Evolutionary conservation across 1,140 invertebrate genomes (phyloP), one percentile per base, ranked within the genome.

Genomic region (Drosophila orosa): DNA sequence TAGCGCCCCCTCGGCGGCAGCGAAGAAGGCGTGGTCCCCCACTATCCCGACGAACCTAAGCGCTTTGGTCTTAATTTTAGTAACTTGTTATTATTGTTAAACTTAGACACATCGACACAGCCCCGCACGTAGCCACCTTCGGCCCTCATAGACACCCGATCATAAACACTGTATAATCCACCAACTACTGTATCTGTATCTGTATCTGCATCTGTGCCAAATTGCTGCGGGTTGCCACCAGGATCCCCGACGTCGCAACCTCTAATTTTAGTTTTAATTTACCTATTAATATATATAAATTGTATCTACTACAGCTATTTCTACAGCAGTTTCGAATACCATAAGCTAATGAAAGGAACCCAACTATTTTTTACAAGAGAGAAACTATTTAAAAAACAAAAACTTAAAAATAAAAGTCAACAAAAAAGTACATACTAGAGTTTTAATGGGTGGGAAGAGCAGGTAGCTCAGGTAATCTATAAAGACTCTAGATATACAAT

Each of bases 31-130:
- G 31, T 65, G 56, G 31, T 37, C 74, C 61, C 40, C 66, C 78
- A 68, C 80, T 62, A 86, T 60, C 42, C 74, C 61, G 54, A 80
- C 31, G 63, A 71, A 80, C 56, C 55, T 74, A 72, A 80, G 68
- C 73, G 80, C 80, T 80, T 89, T 78, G 80, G 63, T 78, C 48
- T 48, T 89, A 89, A 66, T 78, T 78, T 84, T 85, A 89, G 84
- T 84, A 67, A 89, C 76, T 87, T 87, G 84, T 87, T 87, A 89
- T 89, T 89, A 89, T 89, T 89, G 80, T 89, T 89, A 89, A 78
- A 78, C 80, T 35, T 89, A 80, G 68, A 72, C 66, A 72, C 66
- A 74, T 79, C 66, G 62, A 75, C 50, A 72, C 35, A 54, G 52
- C 37, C 40, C 33, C 17, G 45, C 58, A 77, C 24, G 45, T 74